A percentile compares a stretch with the other conserved stretches of the same genome.
These are phyloP conservation scores for Morpho achilles DNA, from an alignment of 2,888 invertebrate species.

Conservation along the genomic window DNA sequence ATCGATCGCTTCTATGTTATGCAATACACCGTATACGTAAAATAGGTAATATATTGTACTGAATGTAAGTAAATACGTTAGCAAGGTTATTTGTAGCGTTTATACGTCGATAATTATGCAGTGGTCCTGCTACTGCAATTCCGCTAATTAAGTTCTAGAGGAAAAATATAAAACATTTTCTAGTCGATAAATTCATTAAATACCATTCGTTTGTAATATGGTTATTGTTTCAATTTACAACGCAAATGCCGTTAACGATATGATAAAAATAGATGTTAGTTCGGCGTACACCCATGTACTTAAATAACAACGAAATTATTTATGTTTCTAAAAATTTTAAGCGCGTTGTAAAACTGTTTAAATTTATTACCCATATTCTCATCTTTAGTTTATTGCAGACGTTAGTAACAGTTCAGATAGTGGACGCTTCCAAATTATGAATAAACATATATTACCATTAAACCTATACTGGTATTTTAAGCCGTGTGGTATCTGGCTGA, in stretches of 20 bases:
- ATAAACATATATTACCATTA: too few species aligned
- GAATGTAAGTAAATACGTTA: constrained; percentile 48
- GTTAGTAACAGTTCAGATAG: too few species aligned
- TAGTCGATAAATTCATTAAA: constrained; percentile 22
- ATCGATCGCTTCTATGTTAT: constrained; percentile 3
- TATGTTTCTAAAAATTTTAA: constrained; percentile 5
- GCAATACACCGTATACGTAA: constrained; percentile 5
- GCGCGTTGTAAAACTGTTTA: constrained; percentile 8
- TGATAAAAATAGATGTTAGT: constrained; percentile 8
- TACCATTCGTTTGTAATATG: constrained; percentile 20
- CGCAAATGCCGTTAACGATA: constrained; percentile 7
- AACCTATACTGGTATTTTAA: not conserved
- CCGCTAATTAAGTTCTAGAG: constrained; percentile 36
- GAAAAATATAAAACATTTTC: constrained; percentile 31
- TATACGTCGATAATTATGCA: constrained; percentile 56
- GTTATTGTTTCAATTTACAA: constrained; percentile 3
- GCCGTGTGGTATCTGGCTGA: too few species aligned
- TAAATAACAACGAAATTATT: constrained; percentile 9
- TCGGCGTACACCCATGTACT: not conserved
- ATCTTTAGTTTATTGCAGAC: not conserved
- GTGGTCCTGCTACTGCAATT: constrained; percentile 38
- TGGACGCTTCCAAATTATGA: too few species aligned
- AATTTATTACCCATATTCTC: constrained; percentile 3
- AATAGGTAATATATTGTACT: constrained; percentile 28
- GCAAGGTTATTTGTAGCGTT: constrained; percentile 60